Evolutionary conservation across 2,888 invertebrate genomes (phyloP), one percentile per base, ranked within the genome.

Genomic region (Caenorhabditis wallacei): DNA sequence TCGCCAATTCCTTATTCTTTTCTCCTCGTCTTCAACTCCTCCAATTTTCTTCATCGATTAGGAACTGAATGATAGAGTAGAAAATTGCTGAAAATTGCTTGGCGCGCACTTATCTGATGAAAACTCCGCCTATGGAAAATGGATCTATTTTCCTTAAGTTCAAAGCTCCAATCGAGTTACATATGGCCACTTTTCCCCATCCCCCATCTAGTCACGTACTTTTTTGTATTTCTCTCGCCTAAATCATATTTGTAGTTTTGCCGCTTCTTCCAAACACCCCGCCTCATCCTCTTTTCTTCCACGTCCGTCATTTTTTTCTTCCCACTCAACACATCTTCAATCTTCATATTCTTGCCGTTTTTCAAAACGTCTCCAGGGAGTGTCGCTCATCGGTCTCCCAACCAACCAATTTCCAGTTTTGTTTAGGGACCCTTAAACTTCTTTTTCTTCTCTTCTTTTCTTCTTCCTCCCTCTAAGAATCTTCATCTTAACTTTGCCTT

Each of bases 331-430:
- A 78, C 78, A 63, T 78, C 69, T 63, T 78, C 78, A 69, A 69
- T 78, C 78, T 78, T 78, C 69, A 78, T 78, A 78, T 78, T 69
- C 61, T 35, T 46, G 4, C 30, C 30, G 30, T 43, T 24, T 51
- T 59, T 18, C 46, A 63, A 78, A 78, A 69, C 61, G 78, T 78
- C 78, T 70, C 78, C 35, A 30, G 78, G 69, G 78, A 78, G 61
- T 35, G 20, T 54, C 69, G 69, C 75, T 76, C 75, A 76, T 68
- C 69, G 78, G 69, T 69, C 69, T 78, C 69, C 70, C 66, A 63
- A 68, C 76, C 78, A 78, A 63, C 78, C 78, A 78, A 78, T 78
- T 78, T 78, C 54, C 78, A 69, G 69, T 69, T 78, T 78, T 54
- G 68, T 68, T 76, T 59, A 22, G 37, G 18, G 37, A 18, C n/a